Conservation (phyloP, 2,888 invertebrate species). For the Tridacna crocea region DNA sequence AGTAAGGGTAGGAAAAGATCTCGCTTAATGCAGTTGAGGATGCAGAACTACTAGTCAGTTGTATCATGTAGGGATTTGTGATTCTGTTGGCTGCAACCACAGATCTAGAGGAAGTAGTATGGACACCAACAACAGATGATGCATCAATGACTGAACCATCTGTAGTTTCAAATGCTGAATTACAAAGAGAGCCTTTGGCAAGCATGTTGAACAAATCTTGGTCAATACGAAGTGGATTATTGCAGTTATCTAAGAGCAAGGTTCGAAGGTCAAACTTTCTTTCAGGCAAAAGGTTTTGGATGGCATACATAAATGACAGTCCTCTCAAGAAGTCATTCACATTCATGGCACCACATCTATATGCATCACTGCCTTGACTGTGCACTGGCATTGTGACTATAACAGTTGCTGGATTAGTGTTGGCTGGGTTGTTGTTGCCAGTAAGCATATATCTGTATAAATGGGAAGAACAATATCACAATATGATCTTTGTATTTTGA, state of each 20-base stretch:
- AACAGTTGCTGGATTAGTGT: slow-evolving; percentile 71
- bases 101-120: slow-evolving; percentile 74
- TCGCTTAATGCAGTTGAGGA: slow-evolving; percentile 68
- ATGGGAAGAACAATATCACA: not conserved
- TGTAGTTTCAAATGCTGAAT: slow-evolving; percentile 65
- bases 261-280: slow-evolving; percentile 62
- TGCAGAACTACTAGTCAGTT: slow-evolving; percentile 83
- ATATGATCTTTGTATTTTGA: too few relatives aligned
- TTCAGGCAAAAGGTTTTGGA: slow-evolving; percentile 52
- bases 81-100: slow-evolving; percentile 83
- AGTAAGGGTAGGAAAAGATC: slow-evolving; percentile 67
- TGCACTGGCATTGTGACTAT: slow-evolving; percentile 74
- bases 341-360: slow-evolving; percentile 74
- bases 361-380: slow-evolving; percentile 68
- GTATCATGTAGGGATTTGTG: slow-evolving; percentile 85
- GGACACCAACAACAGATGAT: slow-evolving; percentile 76
- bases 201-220: slow-evolving; percentile 81
- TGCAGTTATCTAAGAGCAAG: slow-evolving; percentile 78
- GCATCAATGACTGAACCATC: slow-evolving; percentile 60
- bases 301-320: slow-evolving; percentile 82
- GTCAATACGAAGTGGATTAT: slow-evolving; percentile 72
- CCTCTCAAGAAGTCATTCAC: slow-evolving; percentile 75
- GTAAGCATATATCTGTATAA: slow-evolving; percentile 60
- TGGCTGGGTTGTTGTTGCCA: slow-evolving; percentile 32
- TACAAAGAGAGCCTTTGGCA: slow-evolving; percentile 79